Evolutionary conservation across 2,888 invertebrate genomes (phyloP), one percentile per base, ranked within the genome.

Genomic region (Meghimatium bilineatum): DNA sequence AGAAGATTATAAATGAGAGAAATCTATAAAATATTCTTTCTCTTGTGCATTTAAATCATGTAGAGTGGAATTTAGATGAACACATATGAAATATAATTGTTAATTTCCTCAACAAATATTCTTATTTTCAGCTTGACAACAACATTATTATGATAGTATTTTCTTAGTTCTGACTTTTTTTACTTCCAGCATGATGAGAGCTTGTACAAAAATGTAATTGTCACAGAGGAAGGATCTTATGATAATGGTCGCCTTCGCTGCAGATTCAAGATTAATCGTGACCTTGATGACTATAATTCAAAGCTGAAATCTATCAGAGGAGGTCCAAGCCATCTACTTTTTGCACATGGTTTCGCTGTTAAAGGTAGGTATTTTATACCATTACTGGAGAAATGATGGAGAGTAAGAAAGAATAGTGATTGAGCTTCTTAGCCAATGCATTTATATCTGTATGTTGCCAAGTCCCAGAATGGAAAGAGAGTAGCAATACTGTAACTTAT

Each of bases 331-430:
- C 90, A 91, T 79, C 83, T 91, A 17, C 84, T 92, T n/a, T 88
- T 92, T 89, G 89, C 89, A n/a, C 86, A 89, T 80, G 92, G 92
- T 36, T 85, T 86, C 32, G 90, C 90, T 56, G 85, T 71, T 52
- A 77, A 79, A 85, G 89, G 89, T 89, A 69, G 29, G 71, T 23
- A 71, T 5, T 71, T n/a, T 20, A 38, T 26, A 44, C 44, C 44
- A 44, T 44, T 12, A 44, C n/a, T n/a, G n/a, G n/a, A n/a, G n/a
- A n/a, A n/a, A n/a, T n/a, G n/a, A n/a, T n/a, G n/a, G n/a, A n/a
- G n/a, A n/a, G n/a, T n/a, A n/a, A n/a, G n/a, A n/a, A n/a, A n/a
- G n/a, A n/a, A n/a, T n/a, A n/a, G n/a, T n/a, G n/a, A n/a, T n/a
- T n/a, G n/a, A n/a, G n/a, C n/a, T n/a, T n/a, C n/a, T n/a, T n/a